A percentile compares a stretch with the other conserved stretches of the same genome.
These are phyloP conservation scores for Drosophila pachea DNA, from an alignment of 1,140 invertebrate species.

Conservation along the genomic window DNA sequence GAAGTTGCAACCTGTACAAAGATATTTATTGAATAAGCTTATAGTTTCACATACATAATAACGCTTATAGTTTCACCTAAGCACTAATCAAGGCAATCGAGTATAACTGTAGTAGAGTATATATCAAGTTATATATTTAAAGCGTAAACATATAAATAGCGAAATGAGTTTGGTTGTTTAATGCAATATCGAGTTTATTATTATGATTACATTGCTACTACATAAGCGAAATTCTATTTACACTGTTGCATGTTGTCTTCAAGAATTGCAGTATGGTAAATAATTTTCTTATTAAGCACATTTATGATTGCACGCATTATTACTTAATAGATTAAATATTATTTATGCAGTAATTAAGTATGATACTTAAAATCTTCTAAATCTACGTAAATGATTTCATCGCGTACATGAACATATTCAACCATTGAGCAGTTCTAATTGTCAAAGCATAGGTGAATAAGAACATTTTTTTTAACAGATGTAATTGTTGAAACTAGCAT, in stretches of 20 bases:
- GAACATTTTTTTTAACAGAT: too few species aligned
- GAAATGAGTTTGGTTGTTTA: neutral
- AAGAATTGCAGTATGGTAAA: slow-evolving; percentile 3
- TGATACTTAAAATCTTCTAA: neutral
- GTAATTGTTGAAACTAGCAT: too few species aligned
- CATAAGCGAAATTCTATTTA: neutral
- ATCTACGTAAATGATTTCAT: neutral
- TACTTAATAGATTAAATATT: slow-evolving; percentile 11
- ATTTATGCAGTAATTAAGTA: slow-evolving; percentile 10
- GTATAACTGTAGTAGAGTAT: neutral
- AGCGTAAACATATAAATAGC: neutral
- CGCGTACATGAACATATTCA: slow-evolving; percentile 7
- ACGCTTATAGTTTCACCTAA: neutral
- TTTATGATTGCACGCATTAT: slow-evolving; percentile 12
- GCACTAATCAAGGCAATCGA: neutral
- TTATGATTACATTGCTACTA: slow-evolving; percentile 1
- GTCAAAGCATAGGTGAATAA: neutral
- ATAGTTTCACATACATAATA: neutral
- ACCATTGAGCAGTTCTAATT: neutral
- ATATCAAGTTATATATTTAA: neutral
- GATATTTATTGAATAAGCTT: slow-evolving; percentile 8
- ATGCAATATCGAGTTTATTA: neutral
- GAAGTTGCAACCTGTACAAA: slow-evolving; percentile 26
- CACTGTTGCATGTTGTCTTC: neutral
- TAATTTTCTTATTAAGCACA: neutral